phyloP scores from a whole-genome alignment of 37 sponge, comb jelly and placozoan species.

The Ianthella basta region DNA sequence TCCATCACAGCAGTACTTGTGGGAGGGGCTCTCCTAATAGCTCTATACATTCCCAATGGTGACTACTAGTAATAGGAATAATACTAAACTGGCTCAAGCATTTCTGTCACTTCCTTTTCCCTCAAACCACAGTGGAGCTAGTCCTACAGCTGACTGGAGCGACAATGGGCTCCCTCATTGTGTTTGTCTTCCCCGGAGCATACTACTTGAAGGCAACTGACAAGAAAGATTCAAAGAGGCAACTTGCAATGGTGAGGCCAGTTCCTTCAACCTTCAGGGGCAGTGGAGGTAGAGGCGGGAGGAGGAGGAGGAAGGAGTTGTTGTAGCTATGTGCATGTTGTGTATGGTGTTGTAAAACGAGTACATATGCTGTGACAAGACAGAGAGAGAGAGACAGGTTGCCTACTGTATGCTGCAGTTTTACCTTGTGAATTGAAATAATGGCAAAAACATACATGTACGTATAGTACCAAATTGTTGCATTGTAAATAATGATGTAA shows the following conservation, averaged over 20 bases:
- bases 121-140: slow-evolving; percentile 58
- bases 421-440: too few species aligned
- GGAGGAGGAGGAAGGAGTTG: neutral
- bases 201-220: slow-evolving; percentile 54
- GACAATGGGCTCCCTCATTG: slow-evolving; percentile 67
- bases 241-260: neutral
- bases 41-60: slow-evolving; percentile 76
- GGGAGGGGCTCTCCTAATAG: slow-evolving; percentile 53
- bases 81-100: neutral
- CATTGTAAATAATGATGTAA: too few species aligned
- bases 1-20: slow-evolving; percentile 62
- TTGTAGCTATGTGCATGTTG: neutral
- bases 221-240: neutral
- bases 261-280: slow-evolving; percentile 35
- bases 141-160: slow-evolving; percentile 82
- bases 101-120: neutral
- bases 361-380: too few species aligned
- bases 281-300: too few species aligned
- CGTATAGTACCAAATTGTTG: too few species aligned
- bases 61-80: neutral
- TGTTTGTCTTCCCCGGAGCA: slow-evolving; percentile 76
- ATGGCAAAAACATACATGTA: too few species aligned
- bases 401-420: too few species aligned
- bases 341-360: neutral
- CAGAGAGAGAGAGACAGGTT: too few species aligned